Evolutionary conservation across 2,888 invertebrate species (phyloP), one percentile per base, ranked within the genome.

Genomic region (Peribatodes rhomboidaria): DNA sequence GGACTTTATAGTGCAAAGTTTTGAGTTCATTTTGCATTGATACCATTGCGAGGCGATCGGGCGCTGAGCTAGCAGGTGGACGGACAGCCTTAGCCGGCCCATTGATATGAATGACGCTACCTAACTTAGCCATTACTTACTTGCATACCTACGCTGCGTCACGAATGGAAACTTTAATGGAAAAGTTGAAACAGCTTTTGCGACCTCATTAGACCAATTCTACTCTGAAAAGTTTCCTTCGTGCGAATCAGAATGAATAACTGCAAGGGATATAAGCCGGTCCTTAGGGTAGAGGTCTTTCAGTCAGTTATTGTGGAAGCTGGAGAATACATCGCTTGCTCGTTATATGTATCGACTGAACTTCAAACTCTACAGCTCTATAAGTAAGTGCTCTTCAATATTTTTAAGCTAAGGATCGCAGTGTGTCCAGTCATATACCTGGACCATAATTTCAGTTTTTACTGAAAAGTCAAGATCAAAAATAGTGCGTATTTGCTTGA

Each of bases 221-320:
- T 67, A 73, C 69, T 66, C 62, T 72, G 59, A 75, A 83, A 82
- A 77, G 74, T 76, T 82, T 84, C 84, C 83, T 76, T 76, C 69
- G 62, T 56, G 50, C 54, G 63, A 70, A 72, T 71, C 53, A 35
- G 68, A 46, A 66, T 79, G 77, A 79, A 73, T 75, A 76, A 74
- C 60, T 53, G 61, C 39, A 68, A 63, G 70, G 71, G 70, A 74
- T 79, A 80, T 72, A 81, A 78, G 59, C 42, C 42, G 44, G 49
- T 58, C n/a, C 53, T 50, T 37, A 35, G 61, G 56, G 59, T 61
- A 56, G 39, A 39, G 27, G 35, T 11, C 33, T 61, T 61, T 49
- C 75, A 82, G 77, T 81, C 61, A 65, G 62, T 53, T 69, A 53
- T 68, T 65, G 59, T 66, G 67, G 44, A 9, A 18, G 14, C 37